Conservation (phyloP, 2,797 vertebrate genomes). For the Amphiprion clarkii region DNA sequence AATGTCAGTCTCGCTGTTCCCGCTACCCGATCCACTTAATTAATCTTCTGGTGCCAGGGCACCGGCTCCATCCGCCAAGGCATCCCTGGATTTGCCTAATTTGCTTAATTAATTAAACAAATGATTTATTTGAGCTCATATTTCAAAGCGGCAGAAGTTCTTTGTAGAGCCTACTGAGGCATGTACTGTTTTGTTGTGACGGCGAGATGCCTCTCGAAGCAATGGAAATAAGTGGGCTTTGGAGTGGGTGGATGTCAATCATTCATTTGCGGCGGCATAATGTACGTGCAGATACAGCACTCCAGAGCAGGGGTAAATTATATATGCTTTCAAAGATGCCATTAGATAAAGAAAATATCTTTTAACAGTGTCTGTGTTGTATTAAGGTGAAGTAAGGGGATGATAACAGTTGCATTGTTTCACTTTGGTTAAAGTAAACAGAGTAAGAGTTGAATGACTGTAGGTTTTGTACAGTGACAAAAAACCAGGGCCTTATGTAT, state of each 20-base stretch:
- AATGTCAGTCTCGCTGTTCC: conserved; percentile 74
- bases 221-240: conserved; percentile 51
- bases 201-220: conserved; percentile 60
- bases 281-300: conserved; percentile 34
- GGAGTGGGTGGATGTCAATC: conserved; percentile 73
- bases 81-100: conserved; percentile 81
- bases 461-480: not conserved
- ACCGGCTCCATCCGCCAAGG: conserved; percentile 68
- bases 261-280: conserved; percentile 49
- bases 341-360: conserved; percentile 38
- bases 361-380: conserved; percentile 21
- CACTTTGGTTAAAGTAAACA: conserved; percentile 27
- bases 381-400: conserved; percentile 14
- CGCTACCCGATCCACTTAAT: conserved; percentile 78
- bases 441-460: conserved; percentile 11
- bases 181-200: conserved; percentile 65
- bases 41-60: conserved; percentile 80
- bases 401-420: conserved; percentile 14
- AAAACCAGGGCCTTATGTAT: not conserved
- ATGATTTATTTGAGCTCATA: conserved; percentile 81
- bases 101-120: conserved; percentile 87
- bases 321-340: conserved; percentile 45
- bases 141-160: conserved; percentile 72
- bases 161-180: conserved; percentile 67
- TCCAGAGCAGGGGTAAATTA: conserved; percentile 40